Base-by-base conservation (phyloP, 2,888 invertebrate species). In the Chymomyza procnemis region DNA sequence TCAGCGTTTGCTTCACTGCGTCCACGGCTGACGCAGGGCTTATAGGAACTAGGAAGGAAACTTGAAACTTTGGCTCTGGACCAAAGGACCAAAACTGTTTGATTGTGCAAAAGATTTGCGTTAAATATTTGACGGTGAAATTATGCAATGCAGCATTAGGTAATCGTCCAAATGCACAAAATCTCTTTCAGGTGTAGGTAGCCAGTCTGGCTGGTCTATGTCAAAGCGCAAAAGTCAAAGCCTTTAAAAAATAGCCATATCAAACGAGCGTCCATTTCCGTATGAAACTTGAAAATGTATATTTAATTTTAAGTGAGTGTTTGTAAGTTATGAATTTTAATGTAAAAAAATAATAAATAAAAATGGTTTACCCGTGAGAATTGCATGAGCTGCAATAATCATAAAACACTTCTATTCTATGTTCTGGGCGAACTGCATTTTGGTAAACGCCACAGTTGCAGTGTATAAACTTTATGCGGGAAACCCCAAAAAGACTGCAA, bases 141-240 rank as follows among this genome's bases (percentile, higher is more conserved):
- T 87, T 87, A 85, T 87, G 81, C 87, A 83, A 86, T 73, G 85
- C 87, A 79, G 79, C 81, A 69, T 67, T 85, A 75, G 84, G 75
- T 84, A 83, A 80, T 80, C 81, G 81, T 61, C 68, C 71, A 83
- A 84, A 83, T 82, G 83, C 80, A 56, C 30, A 14, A 14, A 56
- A 30, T 12, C n/a, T 54, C 22, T 54, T 19, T 9, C 9, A 2
- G 19, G 50, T 19, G 19, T 19, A 2, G 19, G 50, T 19, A 16
- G 50, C 18, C n/a, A n/a, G n/a, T n/a, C n/a, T n/a, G n/a, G n/a
- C n/a, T n/a, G n/a, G n/a, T n/a, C n/a, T n/a, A n/a, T 18, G 18
- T 50, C 50, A 18, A 50, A 50, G 50, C 3, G 50, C 50, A 54
- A 41, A 57, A 57, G 57, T 34, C 14, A 41, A 57, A 22, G 16